A percentile compares a stretch with the other conserved stretches of the same genome.
Evolutionary conservation across 2,888 invertebrate species (phyloP).

Genomic region (Rhodophaea formosa): DNA sequence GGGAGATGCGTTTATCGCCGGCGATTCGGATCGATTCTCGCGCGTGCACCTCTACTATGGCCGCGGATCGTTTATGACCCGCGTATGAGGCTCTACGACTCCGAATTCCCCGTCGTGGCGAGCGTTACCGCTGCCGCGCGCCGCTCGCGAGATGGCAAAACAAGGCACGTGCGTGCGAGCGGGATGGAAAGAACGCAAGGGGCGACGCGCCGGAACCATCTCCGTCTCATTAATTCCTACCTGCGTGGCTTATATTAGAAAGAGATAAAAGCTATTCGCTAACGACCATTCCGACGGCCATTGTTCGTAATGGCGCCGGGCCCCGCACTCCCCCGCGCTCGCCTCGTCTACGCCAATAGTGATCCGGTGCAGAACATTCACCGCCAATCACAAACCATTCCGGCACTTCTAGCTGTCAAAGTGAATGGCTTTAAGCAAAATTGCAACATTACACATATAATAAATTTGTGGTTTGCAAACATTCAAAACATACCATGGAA

Average conservation of each 20-base stretch:
- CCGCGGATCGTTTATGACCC: conserved; percentile 93
- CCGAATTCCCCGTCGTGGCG: conserved; percentile 88
- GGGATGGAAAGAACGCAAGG: conserved; percentile 52
- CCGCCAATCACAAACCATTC: conserved; percentile 81
- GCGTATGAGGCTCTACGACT: conserved; percentile 92
- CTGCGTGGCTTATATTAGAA: conserved; percentile 79
- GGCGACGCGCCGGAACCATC: conserved; percentile 70
- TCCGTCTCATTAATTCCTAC: conserved; percentile 80
- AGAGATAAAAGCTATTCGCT: conserved; percentile 82
- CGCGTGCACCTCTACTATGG: conserved; percentile 82
- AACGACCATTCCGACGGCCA: conserved; percentile 77
- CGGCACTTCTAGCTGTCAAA: conserved; percentile 80
- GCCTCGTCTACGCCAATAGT: conserved; percentile 77
- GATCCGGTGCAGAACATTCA: conserved; percentile 80
- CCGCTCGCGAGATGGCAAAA: conserved; percentile 76
- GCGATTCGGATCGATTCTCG: conserved; percentile 82
- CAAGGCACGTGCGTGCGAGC: conserved; percentile 69
- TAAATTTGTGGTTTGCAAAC: conserved; percentile 29
- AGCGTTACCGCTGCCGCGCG: conserved; percentile 79
- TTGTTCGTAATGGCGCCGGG: conserved; percentile 78
- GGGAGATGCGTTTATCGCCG: conserved; percentile 80
- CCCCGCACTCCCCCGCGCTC: conserved; percentile 67
- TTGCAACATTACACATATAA: conserved; percentile 52
- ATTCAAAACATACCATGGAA: conserved; percentile 23
- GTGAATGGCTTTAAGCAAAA: conserved; percentile 69